These are phyloP conservation scores for Osmerus eperlanus DNA, from an alignment of 2,113 vertebrate genomes.

Conservation along the genomic window DNA sequence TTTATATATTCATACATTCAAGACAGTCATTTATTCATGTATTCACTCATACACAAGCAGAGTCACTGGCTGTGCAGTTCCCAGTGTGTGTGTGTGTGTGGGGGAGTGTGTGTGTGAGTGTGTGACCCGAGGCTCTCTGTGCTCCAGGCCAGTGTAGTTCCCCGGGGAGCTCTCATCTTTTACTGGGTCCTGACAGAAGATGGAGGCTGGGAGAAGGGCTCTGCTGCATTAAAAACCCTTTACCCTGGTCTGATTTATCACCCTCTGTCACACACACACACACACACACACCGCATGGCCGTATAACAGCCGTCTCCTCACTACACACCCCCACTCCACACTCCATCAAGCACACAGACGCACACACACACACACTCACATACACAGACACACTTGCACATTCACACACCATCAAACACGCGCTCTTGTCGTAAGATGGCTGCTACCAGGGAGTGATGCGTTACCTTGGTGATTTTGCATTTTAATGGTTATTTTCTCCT, in stretches of 20 bases:
- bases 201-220: conserved; percentile 75
- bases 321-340: conserved; percentile 53
- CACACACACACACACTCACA: conserved; percentile 1
- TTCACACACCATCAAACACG: conserved; percentile 66
- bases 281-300: conserved; percentile 47
- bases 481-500: conserved; percentile 62
- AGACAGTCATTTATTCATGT: conserved; percentile 75
- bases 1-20: conserved; percentile 72
- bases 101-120: conserved; percentile 35
- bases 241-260: conserved; percentile 81
- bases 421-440: conserved; percentile 68
- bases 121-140: conserved; percentile 62
- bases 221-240: conserved; percentile 81
- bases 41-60: conserved; percentile 76
- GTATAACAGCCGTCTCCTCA: conserved; percentile 54
- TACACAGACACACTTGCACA: conserved; percentile 36
- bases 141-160: conserved; percentile 68
- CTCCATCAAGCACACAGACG: conserved; percentile 65
- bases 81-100: conserved; percentile 1
- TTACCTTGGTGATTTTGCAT: conserved; percentile 71
- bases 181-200: conserved; percentile 79
- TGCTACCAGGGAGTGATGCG: conserved; percentile 53
- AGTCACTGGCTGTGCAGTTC: conserved; percentile 52
- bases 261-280: conserved; percentile 25
- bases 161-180: conserved; percentile 79